Evolutionary conservation across 35 echinoderm and acorn worm genomes (phyloP), one percentile per base, ranked within the genome.

Genomic region (Apostichopus californicus): DNA sequence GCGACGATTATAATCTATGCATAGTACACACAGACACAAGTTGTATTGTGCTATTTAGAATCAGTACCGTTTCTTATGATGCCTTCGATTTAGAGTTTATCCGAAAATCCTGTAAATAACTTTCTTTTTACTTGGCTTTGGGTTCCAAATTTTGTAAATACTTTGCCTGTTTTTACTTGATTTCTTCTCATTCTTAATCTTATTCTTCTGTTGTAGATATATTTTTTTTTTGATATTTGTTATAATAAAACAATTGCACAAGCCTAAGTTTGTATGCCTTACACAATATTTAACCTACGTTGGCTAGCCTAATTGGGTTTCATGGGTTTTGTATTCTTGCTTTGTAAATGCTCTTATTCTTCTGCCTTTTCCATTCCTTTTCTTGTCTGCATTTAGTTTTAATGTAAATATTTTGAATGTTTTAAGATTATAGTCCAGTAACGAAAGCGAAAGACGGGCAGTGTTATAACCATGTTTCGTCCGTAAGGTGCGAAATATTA

Each of bases 1-100:
- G 80, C 17, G 80, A 83, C 80, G 55, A 11, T 83, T 83, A 54
- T 83, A 55, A 83, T 83, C 80, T 83, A 83, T 83, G 80, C 80
- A 83, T 83, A 83, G 80, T 53, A 24, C 46, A 83, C 14, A 56
- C 14, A 22, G n/a, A 79, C 14, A 68, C 64, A 68, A 18, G 11
- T 68, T 68, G 17, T 68, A 25, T 83, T 83, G 80, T 83, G 80
- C 54, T 83, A 83, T 83, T 68, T 83, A 83, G 80, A 83, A 83
- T 83, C 80, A 83, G 80, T 83, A 83, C 80, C 80, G 80, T 83
- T 56, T 46, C 34, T 25, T 54, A 55, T 55, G 80, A 83, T 83
- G 80, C 80, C 80, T 83, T 83, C 80, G 80, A 55, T 83, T 46
- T 83, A 83, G 80, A 83, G 80, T 83, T 83, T 83, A 55, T 83